Percentiles rank a stretch among this genome's conserved stretches.
phyloP scores from a whole-genome alignment of 1,140 invertebrate species.

The Odontomachus brunneus region DNA sequence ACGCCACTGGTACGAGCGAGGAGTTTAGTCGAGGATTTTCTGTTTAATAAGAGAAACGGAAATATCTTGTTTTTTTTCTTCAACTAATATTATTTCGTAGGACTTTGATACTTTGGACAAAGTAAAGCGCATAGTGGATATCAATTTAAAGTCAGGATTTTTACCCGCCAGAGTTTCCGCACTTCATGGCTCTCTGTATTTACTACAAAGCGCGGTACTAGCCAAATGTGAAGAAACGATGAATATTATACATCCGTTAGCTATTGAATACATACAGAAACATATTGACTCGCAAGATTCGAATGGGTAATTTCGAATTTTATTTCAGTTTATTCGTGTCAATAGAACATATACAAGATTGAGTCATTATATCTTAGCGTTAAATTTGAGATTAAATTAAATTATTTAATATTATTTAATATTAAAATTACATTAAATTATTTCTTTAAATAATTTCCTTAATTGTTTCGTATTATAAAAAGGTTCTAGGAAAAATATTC shows the following conservation, averaged over 20 bases:
- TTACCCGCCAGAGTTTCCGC: constrained; percentile 89
- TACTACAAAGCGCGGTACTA: constrained; percentile 89
- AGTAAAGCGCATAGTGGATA: constrained; percentile 88
- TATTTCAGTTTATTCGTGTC: constrained; percentile 1
- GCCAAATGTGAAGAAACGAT: constrained; percentile 87
- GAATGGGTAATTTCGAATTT: constrained; percentile 79
- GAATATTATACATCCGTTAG: constrained; percentile 87
- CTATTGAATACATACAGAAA: constrained; percentile 90
- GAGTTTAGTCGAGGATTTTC: neutral
- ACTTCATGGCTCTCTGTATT: constrained; percentile 91
- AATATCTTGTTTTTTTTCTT: neutral
- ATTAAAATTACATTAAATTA: no score
- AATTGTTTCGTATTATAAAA: no score
- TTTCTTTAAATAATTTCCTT: no score
- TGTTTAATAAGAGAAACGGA: neutral
- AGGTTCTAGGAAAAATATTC: no score
- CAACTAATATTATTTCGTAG: constrained; percentile 32
- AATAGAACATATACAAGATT: constrained; percentile 22
- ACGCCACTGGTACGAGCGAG: constrained; percentile 84
- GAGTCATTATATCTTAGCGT: no score
- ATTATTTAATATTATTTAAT: no score
- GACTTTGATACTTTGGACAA: constrained; percentile 87
- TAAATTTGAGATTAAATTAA: no score
- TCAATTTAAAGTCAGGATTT: constrained; percentile 88
- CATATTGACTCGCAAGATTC: constrained; percentile 86